These are phyloP conservation scores for Verasper variegatus DNA, from an alignment of 2,113 vertebrate species.

Conservation along the genomic window DNA sequence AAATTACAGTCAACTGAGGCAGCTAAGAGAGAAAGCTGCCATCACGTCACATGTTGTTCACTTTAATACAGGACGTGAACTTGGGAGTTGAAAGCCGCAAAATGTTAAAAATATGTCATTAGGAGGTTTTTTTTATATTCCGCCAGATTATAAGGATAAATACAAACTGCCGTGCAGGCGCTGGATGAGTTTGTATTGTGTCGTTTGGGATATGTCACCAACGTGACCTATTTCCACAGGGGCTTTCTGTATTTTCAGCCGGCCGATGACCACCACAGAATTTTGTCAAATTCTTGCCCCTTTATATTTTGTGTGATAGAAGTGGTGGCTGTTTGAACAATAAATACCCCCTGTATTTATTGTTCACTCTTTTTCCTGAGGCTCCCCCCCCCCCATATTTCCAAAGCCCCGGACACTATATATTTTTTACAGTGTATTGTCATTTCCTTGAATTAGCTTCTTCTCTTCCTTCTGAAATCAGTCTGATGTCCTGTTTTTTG, in stretches of 20 bases:
- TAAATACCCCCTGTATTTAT: no score
- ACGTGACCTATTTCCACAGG: conserved; percentile 66
- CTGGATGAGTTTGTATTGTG: conserved; percentile 29
- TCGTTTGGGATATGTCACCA: conserved; percentile 33
- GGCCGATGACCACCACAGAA: conserved; percentile 23
- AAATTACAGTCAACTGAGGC: conserved; percentile 31
- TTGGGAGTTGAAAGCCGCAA: neutral
- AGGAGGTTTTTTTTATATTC: neutral
- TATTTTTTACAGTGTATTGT: neutral
- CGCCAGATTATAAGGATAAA: neutral
- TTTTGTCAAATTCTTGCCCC: conserved; percentile 21
- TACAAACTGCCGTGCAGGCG: conserved; percentile 1
- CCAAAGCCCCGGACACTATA: no score
- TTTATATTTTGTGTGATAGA: conserved; percentile 17
- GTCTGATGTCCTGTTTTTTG: no score
- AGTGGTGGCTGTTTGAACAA: conserved; percentile 17
- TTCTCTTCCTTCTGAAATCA: neutral
- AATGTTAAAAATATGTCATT: neutral
- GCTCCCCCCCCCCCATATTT: neutral
- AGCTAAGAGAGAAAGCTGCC: conserved; percentile 24
- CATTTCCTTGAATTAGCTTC: conserved; percentile 2
- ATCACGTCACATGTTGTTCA: neutral
- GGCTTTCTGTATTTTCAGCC: conserved; percentile 57
- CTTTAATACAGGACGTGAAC: neutral
- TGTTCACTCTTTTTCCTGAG: neutral